Base-by-base conservation (phyloP, 1,140 invertebrate species). In the Paracyclopina nana region DNA sequence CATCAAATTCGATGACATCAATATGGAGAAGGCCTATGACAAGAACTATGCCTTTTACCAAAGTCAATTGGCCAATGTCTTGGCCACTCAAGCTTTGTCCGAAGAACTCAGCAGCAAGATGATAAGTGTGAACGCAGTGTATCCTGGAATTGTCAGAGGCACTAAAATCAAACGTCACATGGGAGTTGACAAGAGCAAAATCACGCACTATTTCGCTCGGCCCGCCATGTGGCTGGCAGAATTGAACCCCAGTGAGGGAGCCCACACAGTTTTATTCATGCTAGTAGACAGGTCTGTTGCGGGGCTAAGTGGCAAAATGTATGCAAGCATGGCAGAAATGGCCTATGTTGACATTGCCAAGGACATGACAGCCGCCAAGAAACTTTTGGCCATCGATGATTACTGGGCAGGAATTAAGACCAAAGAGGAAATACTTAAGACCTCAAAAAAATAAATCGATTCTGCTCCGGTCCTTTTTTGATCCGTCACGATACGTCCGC, bases 131-230 rank as follows among this genome's bases (percentile, higher is more conserved):
- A 29, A 29, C 22, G 45, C 20, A 40, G 45, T 28, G 4, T 48
- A 48, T 30, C 45, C 45, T 16, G 45, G 45, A 11, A 28, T 48
- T 16, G 34, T 38, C 20, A 16, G 45, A 3, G 24, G 24, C 24
- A 48, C 45, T 6, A 14, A 48, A 12, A 48, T 48, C 16, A 48
- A 48, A 22, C 16, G 45, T 9, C 29, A 48, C n/a, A 48, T 48
- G 45, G n/a, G 20, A n/a, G 45, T 48, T 12, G 45, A 48, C 20
- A 48, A 27, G 16, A 26, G 20, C 45, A 26, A n/a, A 16, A 11
- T 48, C 6, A 28, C 25, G n/a, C 27, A 27, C 9, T 48, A 28
- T 48, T 14, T 48, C 25, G 27, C 45, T 22, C 16, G 28, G 8
- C 45, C 45, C 11, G 8, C 30, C 6, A n/a, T 48, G 6, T 25